These are phyloP conservation scores for Euclidia mi DNA, from an alignment of 2,888 invertebrate species.

Conservation along the genomic window DNA sequence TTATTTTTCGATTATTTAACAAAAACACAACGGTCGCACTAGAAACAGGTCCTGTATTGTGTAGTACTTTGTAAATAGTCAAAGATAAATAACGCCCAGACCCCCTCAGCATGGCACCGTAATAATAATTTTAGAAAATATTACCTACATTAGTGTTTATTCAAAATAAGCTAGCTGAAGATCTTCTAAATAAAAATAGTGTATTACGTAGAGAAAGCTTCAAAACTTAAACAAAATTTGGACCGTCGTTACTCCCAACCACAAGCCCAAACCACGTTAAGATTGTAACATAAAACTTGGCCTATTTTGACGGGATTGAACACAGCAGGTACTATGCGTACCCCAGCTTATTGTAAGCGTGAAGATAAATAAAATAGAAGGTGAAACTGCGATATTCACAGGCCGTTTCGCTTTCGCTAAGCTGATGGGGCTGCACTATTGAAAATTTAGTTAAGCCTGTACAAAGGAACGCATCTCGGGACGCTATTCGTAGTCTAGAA, in stretches of 20 bases:
- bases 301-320: neutral
- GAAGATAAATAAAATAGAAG: slow-evolving; percentile 32
- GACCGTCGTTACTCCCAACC: no score
- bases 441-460: slow-evolving; percentile 54
- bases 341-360: slow-evolving; percentile 16
- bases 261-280: no score
- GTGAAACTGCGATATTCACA: slow-evolving; percentile 49
- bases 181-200: neutral
- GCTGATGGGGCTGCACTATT: slow-evolving; percentile 43
- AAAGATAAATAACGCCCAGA: no score
- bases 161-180: no score
- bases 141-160: no score
- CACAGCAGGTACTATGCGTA: slow-evolving; percentile 8
- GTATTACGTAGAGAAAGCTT: no score
- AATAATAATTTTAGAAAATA: no score
- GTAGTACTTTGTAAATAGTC: no score
- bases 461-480: slow-evolving; percentile 47
- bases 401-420: slow-evolving; percentile 44
- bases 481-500: slow-evolving; percentile 36
- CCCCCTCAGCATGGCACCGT: no score
- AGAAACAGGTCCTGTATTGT: no score
- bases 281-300: neutral
- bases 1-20: no score
- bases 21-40: no score
- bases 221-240: neutral